phyloP scores from a whole-genome alignment of 2,113 vertebrate genomes.

The Pandion haliaetus region DNA sequence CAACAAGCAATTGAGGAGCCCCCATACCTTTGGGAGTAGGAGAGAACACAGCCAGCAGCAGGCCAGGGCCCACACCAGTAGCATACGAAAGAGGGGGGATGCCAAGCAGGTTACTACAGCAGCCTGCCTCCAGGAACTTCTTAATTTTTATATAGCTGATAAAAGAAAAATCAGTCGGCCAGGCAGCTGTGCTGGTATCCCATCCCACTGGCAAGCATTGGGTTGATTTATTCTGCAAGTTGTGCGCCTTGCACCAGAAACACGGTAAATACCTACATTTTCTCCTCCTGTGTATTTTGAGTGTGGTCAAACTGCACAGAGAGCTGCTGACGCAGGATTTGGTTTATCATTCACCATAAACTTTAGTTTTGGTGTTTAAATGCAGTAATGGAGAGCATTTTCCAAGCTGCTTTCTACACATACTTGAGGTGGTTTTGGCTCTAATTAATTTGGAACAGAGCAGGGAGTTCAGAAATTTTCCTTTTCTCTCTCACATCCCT shows the following conservation, averaged over 20 bases:
- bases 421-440: background rate
- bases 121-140: background rate
- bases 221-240: background rate
- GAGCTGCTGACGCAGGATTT: background rate
- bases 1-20: background rate
- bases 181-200: background rate
- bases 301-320: background rate
- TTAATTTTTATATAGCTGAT: background rate
- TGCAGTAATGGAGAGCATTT: background rate
- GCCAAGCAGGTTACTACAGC: background rate
- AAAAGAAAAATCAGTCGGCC: background rate
- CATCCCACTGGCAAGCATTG: background rate
- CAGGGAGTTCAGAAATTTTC: background rate
- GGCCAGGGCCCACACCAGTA: background rate
- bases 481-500: background rate
- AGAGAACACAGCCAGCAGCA: background rate
- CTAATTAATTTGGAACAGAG: constrained; percentile 51
- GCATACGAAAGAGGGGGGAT: background rate
- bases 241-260: background rate
- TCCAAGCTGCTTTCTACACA: background rate
- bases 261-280: background rate
- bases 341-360: background rate
- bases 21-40: background rate
- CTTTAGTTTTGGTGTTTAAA: background rate
- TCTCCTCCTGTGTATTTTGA: background rate